Base-by-base conservation (phyloP, 2,797 vertebrate species). In the Scarus forsteni region DNA sequence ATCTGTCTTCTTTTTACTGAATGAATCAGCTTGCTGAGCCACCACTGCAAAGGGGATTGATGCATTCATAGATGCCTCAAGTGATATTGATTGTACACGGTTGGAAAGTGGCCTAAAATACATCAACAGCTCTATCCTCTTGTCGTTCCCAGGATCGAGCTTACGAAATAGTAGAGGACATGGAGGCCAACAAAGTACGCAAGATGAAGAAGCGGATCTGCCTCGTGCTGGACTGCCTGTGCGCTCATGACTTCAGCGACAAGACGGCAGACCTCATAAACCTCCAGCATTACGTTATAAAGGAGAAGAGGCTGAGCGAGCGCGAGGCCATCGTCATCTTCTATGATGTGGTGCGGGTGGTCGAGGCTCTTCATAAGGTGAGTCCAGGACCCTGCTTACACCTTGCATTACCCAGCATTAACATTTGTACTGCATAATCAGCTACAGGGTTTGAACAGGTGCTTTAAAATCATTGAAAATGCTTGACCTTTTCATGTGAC, bases 231-330 rank as follows among this genome's bases (percentile, higher is more conserved):
- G 98, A 99, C 93, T 99, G 98, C 85, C 94, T 99, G 63, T 99
- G 98, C 54, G 97, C 98, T 15, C 98, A 99, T 0, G 98, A 99
- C 88, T 99, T 98, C 89, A 99, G 97, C 0, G 97, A 98, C 93
- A 99, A 97, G 91, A 99, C 98, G 0, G 97, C 97, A 0, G 98
- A 99, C 91, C 94, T 99, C 79, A 99, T 99, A 88, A 99, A 99
- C 89, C 95, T 99, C 68, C 98, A 99, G 94, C 98, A 99, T 92
- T 99, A 99, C 0, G 98, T 99, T 86, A 99, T 99, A 85, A 99
- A 99, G 81, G 98, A 99, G 92, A 99, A 99, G 85, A 88, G 98
- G 6, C 95, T 99, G 15, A 98, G 98, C 0, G 98, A 99, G 85
- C 93, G 98, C 0, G 98, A 99, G 90, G 97, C 98, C 0, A 97